Evolutionary conservation across 2,797 vertebrate genomes (phyloP), one percentile per base, ranked within the genome.

Genomic region (Amniataba percoides): DNA sequence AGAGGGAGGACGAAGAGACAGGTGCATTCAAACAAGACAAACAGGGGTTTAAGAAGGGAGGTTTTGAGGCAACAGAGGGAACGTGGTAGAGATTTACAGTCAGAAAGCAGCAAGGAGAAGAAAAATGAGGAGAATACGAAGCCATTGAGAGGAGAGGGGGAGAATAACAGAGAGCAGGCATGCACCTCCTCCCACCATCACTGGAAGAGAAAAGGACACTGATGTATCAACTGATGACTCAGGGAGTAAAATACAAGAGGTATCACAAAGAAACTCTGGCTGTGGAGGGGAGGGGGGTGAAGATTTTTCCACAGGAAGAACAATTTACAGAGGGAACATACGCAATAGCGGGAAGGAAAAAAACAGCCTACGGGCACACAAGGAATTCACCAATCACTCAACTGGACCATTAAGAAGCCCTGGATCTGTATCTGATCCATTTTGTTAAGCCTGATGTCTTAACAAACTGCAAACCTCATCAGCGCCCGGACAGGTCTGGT

Each of bases 401-500:
- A 82, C 71, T 83, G 4, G 14, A 86, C 79, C 69, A 68, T 49
- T 71, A 56, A 67, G 75, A 82, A 85, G 62, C 67, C 74, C 70
- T 43, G 81, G 86, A 90, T 92, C 88, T 65, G 81, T 85, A 62
- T 56, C 34, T 1, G 71, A 92, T 89, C 89, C 84, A 71, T 74
- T 82, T 90, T 90, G 92, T 93, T 91, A 92, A 94, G 92, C 59
- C 69, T 70, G 52, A 4, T 18, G 87, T 81, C 90, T 93, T 94
- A 94, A 93, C 93, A 91, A 89, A 87, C 67, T 74, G 85, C 89
- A 90, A 88, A 92, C 85, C 87, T 92, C 86, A 86, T 72, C 87
- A 67, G 82, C 57, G 40, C 62, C 80, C 43, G 19, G 77, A 79
- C 67, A 80, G 74, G 81, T 83, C 68, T 83, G 15, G 13, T 74